Evolutionary conservation across 1,140 invertebrate genomes (phyloP), one percentile per base, ranked within the genome.

Genomic region (Galendromus occidentalis): DNA sequence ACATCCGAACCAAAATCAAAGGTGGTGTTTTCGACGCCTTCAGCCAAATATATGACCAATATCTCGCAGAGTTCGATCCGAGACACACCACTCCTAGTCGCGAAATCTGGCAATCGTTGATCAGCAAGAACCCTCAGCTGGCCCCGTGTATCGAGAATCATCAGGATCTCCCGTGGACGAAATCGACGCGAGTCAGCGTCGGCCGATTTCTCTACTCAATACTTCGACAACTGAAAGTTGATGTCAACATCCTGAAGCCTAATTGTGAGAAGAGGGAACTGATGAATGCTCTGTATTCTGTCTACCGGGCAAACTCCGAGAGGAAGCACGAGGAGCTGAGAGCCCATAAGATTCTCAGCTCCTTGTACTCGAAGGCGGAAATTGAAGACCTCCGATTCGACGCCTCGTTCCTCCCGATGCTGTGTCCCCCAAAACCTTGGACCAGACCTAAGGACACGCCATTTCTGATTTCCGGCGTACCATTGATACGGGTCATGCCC

Each of bases 121-220:
- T 30, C 30, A 51, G 64, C 44, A 59, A 41, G 39, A n/a, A 28
- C 47, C n/a, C 44, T 67, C 30, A 29, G 12, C 29, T 33, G 5
- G 29, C 65, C 63, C 14, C 67, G 65, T 25, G 25, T 18, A 25
- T 59, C 76, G 79, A 83, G 69, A 66, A 76, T 1, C 76, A 76
- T 42, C 80, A 82, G 69, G 76, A 79, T 18, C 71, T 74, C 0
- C 51, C 25, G 2, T 91, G 87, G 87, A 83, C 86, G 0, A 69
- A 72, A 4, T 75, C 78, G 67, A 78, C 85, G 9, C 71, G 82
- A 17, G 79, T 78, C 44, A 76, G 86, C 66, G 67, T 80, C 39
- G 91, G 91, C 20, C 84, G 85, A 70, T 91, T 91, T 73, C 77
- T 94, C 0, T 91, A 89, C 72, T 84, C 87, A 64, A 87, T 93